These are phyloP conservation scores for Parasteatoda lunata DNA, from an alignment of 2,888 invertebrate species.

Conservation along the genomic window DNA sequence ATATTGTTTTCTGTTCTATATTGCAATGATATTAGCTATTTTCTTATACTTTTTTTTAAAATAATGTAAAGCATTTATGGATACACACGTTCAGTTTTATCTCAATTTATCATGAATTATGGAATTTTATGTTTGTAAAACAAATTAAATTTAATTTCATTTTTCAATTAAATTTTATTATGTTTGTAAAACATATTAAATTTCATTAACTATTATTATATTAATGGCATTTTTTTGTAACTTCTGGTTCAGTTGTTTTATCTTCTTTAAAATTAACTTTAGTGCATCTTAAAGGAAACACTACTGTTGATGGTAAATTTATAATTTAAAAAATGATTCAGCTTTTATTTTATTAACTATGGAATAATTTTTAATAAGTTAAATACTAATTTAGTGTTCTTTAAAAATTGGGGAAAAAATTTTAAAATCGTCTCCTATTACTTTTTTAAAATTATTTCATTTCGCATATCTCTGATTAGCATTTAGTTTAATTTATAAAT, in stretches of 20 bases:
- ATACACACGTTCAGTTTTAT: too few species aligned
- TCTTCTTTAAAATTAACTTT: neutral
- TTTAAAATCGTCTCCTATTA: too few species aligned
- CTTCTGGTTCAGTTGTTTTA: neutral
- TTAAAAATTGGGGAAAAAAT: neutral
- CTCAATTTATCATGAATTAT: too few species aligned
- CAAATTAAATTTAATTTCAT: too few species aligned
- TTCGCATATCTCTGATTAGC: neutral
- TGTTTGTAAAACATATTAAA: too few species aligned
- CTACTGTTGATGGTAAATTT: neutral
- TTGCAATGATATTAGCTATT: too few species aligned
- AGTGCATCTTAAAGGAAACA: neutral
- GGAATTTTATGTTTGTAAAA: too few species aligned
- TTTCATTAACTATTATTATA: too few species aligned
- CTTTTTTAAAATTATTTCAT: neutral
- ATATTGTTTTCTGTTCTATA: too few species aligned
- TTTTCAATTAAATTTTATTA: too few species aligned
- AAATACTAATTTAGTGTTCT: neutral
- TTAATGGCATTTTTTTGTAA: neutral
- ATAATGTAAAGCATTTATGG: too few species aligned
- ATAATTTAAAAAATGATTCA: neutral
- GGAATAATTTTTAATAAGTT: neutral
- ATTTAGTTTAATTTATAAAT: neutral
- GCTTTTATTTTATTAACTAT: neutral
- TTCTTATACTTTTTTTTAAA: too few species aligned